Conservation (phyloP, 2,113 vertebrate genomes). For the Peromyscus polionotus region DNA sequence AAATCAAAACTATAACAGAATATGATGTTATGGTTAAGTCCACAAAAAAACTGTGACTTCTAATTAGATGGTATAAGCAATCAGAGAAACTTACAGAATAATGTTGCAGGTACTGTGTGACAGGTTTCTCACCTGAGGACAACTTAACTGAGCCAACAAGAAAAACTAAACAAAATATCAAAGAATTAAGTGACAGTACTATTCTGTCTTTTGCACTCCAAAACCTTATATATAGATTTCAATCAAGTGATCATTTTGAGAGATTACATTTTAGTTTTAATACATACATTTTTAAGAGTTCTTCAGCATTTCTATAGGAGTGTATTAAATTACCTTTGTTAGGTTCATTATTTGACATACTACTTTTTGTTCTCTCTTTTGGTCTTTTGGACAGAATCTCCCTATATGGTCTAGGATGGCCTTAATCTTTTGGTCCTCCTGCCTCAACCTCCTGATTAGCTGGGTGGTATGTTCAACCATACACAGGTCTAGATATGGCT, state of each 20-base stretch:
- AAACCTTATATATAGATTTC: no score
- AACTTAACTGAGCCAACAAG: slow-evolving; percentile 37
- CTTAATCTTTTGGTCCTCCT: not conserved
- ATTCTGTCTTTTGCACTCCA: no score
- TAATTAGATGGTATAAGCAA: not conserved
- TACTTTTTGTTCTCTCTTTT: not conserved
- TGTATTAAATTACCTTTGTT: not conserved
- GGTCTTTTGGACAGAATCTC: not conserved
- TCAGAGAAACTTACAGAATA: not conserved
- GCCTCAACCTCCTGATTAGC: not conserved
- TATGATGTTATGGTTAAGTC: slow-evolving; percentile 32
- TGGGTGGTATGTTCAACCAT: not conserved
- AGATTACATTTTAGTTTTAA: not conserved
- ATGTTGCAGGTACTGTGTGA: not conserved
- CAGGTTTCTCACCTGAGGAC: not conserved
- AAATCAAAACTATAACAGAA: not conserved
- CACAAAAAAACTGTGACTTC: not conserved
- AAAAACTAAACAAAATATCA: not conserved
- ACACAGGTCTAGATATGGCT: not conserved
- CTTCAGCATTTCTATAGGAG: not conserved
- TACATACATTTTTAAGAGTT: not conserved
- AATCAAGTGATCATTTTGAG: not conserved
- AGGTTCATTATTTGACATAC: not conserved
- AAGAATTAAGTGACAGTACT: not conserved
- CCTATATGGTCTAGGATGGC: not conserved